Evolutionary conservation across 2,888 invertebrate genomes (phyloP), one percentile per base, ranked within the genome.

Genomic region (Hipparchia semele): DNA sequence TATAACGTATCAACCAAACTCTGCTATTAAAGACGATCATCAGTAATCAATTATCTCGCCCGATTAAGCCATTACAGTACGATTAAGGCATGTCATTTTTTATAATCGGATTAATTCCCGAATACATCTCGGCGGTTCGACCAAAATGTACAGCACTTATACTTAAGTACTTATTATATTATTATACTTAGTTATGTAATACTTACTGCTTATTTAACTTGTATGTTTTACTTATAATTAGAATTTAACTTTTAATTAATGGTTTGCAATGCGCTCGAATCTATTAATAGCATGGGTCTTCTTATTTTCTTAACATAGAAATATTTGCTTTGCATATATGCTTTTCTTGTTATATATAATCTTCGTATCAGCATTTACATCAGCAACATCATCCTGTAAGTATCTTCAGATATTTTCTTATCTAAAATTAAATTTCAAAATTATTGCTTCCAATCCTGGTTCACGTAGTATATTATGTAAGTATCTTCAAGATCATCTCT

Each of bases 1-100:
- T 77, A 77, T 73, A 73, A 77, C 72, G 72, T 70, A 67, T 72
- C 72, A 61, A 75, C 68, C 67, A 69, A 73, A 77, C 75, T 65
- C 51, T 73, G 65, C 74, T 73, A 74, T 74, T 76, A 68, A 64
- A 68, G 56, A 73, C 67, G 64, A 12, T 71, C 59, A 67, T 74
- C 62, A 74, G 72, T 76, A 76, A 71, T 76, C 74, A 74, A 66
- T 74, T 71, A 71, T 51, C 56, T 67, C 67, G 59, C 68, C 54
- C 73, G 61, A 75, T 72, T 70, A 73, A 70, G 71, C 65, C 68
- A 70, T 74, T 72, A 49, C 23, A 23, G 23, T 49, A 70, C 62
- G 70, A 68, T 64, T 68, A 74, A 68, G 60, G 73, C 72, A 71
- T 66, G 68, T 23, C 45, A 59, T 45, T 68, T 70, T 70, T 64